Conservation (phyloP, 2,888 invertebrate species). For the Caenorhabditis virilis region DNA sequence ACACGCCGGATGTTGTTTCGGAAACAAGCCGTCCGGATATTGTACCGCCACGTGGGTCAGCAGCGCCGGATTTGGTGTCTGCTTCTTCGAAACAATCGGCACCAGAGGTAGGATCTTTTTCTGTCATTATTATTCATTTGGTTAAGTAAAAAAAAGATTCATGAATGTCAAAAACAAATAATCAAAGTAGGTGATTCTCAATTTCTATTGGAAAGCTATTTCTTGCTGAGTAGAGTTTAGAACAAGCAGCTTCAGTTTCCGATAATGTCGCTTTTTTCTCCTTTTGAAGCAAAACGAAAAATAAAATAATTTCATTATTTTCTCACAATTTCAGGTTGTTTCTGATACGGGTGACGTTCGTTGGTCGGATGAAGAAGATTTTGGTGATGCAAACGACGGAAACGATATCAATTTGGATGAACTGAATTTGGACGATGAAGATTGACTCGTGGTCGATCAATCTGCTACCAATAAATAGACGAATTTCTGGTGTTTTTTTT, state of each 20-base stretch:
- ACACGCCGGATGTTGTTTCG: slow-evolving; percentile 24
- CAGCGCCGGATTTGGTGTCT: slow-evolving; percentile 36
- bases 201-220: background rate
- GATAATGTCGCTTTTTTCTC: background rate
- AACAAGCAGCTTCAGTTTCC: no score
- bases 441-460: slow-evolving; percentile 59
- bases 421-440: slow-evolving; percentile 62
- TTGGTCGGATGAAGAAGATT: slow-evolving; percentile 59
- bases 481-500: no score
- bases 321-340: slow-evolving; percentile 33
- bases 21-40: slow-evolving; percentile 40
- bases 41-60: slow-evolving; percentile 30
- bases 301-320: no score
- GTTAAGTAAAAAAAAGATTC: background rate
- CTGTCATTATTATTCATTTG: background rate
- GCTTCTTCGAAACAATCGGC: slow-evolving; percentile 3
- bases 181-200: background rate
- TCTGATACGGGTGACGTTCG: slow-evolving; percentile 36
- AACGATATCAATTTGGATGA: slow-evolving; percentile 62
- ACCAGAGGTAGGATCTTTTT: slow-evolving; percentile 11
- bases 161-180: background rate
- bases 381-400: slow-evolving; percentile 52
- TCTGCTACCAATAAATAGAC: no score
- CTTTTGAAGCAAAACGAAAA: background rate
- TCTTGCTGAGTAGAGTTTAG: no score